Percentiles rank a stretch among this genome's conserved stretches.
These are phyloP conservation scores for Yponomeuta evonymella DNA, from an alignment of 2,888 invertebrate genomes.

Conservation along the genomic window DNA sequence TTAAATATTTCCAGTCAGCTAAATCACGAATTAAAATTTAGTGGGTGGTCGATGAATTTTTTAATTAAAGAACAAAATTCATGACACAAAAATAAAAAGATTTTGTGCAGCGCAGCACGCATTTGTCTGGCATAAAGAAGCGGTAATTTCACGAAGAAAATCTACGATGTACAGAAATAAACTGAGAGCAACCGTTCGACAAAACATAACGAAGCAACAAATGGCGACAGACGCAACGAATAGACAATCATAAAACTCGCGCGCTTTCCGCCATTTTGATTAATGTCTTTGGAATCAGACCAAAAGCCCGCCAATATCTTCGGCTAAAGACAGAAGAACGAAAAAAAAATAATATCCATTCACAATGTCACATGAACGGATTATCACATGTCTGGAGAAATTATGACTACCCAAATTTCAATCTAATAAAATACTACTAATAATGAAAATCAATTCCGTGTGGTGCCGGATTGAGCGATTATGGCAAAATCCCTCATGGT, in stretches of 20 bases:
- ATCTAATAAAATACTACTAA: no score
- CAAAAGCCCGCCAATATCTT: slow-evolving; percentile 33
- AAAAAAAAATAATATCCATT: neutral
- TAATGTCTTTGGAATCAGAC: slow-evolving; percentile 57
- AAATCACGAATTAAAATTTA: no score
- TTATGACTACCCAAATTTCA: no score
- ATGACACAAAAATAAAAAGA: neutral
- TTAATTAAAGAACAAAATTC: neutral
- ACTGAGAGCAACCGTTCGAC: slow-evolving; percentile 15
- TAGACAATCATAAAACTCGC: slow-evolving; percentile 54
- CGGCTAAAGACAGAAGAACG: neutral
- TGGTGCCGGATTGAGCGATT: no score
- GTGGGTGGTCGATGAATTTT: no score
- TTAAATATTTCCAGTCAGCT: no score
- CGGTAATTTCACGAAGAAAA: neutral
- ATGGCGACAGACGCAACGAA: neutral
- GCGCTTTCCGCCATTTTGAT: slow-evolving; percentile 63
- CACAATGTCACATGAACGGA: neutral
- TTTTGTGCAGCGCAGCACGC: neutral
- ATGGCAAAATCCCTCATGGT: no score
- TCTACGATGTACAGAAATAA: slow-evolving; percentile 7
- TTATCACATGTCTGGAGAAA: neutral
- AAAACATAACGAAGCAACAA: slow-evolving; percentile 9
- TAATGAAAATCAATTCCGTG: no score
- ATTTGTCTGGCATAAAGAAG: neutral